Evolutionary conservation across 1,140 invertebrate genomes (phyloP).

Genomic region (Rhopalosiphum maidis): DNA sequence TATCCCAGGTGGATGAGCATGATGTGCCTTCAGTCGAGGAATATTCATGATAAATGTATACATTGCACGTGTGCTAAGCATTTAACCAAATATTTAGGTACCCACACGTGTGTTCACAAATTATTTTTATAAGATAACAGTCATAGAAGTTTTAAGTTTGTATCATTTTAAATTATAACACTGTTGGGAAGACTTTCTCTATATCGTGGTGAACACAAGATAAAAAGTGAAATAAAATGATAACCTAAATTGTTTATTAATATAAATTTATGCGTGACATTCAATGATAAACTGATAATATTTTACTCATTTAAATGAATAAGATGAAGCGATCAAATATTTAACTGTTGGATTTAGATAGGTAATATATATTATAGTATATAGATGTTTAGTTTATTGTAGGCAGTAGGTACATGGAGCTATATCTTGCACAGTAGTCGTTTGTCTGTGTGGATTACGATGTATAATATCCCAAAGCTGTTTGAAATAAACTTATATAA

Average conservation of each 20-base stretch:
- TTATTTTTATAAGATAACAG: neutral
- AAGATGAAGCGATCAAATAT: neutral
- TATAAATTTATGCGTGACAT: neutral
- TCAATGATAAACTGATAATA: neutral
- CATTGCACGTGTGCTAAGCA: neutral
- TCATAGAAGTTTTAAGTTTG: neutral
- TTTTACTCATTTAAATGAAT: neutral
- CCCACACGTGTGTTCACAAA: neutral
- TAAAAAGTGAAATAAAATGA: neutral
- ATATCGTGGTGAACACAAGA: neutral
- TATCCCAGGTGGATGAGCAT: neutral
- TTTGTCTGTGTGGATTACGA: neutral
- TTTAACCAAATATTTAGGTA: neutral
- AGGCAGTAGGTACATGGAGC: neutral
- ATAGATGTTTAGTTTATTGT: slow-evolving; percentile 22
- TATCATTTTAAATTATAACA: neutral
- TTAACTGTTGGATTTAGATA: slow-evolving; percentile 12
- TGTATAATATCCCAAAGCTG: neutral
- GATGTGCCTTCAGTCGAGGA: neutral
- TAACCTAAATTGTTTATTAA: neutral
- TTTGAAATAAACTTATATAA: slow-evolving; percentile 8
- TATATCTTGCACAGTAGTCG: neutral
- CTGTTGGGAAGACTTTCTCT: neutral
- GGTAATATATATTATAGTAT: neutral
- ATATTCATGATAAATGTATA: neutral